Evolutionary conservation across 2,797 vertebrate genomes (phyloP), one percentile per base, ranked within the genome.

Genomic region (Hydrocynus forskahlii): DNA sequence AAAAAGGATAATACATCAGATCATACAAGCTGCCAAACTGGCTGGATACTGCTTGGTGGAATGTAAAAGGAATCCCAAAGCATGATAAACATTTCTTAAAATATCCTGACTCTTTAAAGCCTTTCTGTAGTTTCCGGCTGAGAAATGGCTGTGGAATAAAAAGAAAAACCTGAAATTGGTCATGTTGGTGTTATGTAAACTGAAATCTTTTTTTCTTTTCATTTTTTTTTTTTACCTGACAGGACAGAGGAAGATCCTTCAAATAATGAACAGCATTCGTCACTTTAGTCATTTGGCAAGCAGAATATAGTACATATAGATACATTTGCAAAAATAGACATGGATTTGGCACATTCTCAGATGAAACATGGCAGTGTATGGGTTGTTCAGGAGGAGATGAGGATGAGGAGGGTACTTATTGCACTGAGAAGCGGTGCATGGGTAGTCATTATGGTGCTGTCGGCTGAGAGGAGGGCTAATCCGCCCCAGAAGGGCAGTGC

Each of bases 291-390:
- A 91, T 88, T 88, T 93, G 90, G 84, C 88, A 93, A 92, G 91
- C 86, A 87, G 91, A 92, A 88, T 85, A 71, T 25, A 90, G 89
- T 86, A 79, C 89, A 52, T 89, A 78, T 89, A 84, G 87, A 80
- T 86, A 85, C 85, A 85, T 87, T 92, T 91, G 90, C 92, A 89
- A 91, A 78, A 93, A 84, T 89, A 87, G 88, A 87, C 89, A 86
- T 92, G 84, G 48, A 92, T 95, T 94, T 95, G 94, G 94, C 94
- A 95, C 93, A 93, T 94, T 94, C 91, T 91, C 87, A 89, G 89
- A 90, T 85, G 90, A 88, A 55, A 89, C 93, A 64, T 81, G 68
- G 81, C 80, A 85, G 82, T 83, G 76, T 80, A 66, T 35, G 21
- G 35, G 89, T 88, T 89, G 86, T 88, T 87, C 87, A 92, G 90